These are phyloP conservation scores for Belonocnema kinseyi DNA, from an alignment of 1,140 invertebrate species.

Conservation along the genomic window DNA sequence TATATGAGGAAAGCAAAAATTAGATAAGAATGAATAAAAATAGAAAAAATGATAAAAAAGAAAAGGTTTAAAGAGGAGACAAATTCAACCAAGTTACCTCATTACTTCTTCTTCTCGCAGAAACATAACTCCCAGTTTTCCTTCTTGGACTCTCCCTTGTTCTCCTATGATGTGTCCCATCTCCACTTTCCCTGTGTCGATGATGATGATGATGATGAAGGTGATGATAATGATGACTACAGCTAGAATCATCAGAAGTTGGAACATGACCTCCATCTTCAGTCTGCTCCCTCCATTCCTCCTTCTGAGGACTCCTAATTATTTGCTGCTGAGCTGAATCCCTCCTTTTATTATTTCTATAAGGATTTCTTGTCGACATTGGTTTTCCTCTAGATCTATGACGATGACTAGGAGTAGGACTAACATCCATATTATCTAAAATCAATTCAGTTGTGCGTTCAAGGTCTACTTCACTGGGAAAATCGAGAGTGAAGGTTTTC, in stretches of 20 bases:
- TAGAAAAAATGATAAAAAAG: no score
- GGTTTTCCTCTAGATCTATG: conserved; percentile 72
- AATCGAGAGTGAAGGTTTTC: conserved; percentile 83
- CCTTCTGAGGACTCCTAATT: conserved; percentile 66
- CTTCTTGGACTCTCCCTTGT: conserved; percentile 81
- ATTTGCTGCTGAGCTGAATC: conserved; percentile 72
- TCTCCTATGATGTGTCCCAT: conserved; percentile 78
- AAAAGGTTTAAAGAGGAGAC: no score
- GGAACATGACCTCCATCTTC: conserved; percentile 76
- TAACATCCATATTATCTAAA: conserved; percentile 76
- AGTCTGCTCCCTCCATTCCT: conserved; percentile 69
- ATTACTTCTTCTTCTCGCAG: conserved; percentile 67
- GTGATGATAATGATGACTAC: conserved; percentile 75
- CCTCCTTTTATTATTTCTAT: conserved; percentile 73
- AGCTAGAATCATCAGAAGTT: conserved; percentile 83
- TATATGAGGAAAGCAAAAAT: no score
- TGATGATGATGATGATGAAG: conserved; percentile 68
- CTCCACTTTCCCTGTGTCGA: conserved; percentile 59
- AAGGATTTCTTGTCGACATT: conserved; percentile 59
- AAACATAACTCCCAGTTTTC: conserved; percentile 76
- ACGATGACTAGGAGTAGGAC: conserved; percentile 75
- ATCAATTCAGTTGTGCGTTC: conserved; percentile 63
- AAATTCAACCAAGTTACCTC: conserved; percentile 57
- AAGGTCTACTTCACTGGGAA: conserved; percentile 77
- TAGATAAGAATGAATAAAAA: no score